A percentile compares a stretch with the other conserved stretches of the same genome.
Conservation (phyloP, 2,797 vertebrate species). For the Enteromius anoplus region DNA sequence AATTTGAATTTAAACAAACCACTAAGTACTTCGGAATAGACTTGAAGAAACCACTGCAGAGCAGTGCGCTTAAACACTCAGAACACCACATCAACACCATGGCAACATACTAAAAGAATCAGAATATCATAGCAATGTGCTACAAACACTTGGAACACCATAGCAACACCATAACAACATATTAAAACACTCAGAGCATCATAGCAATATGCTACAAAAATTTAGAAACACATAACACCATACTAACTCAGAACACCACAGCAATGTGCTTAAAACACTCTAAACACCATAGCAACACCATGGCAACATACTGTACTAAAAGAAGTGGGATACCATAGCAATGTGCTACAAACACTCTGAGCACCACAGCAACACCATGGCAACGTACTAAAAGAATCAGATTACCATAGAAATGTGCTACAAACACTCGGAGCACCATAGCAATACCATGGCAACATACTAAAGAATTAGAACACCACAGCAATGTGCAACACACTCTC, state of each 20-base stretch:
- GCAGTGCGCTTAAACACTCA: neutral
- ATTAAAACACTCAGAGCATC: neutral
- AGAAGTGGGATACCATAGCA: no score
- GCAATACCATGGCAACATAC: neutral
- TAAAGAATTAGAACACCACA: neutral
- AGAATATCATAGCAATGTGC: no score
- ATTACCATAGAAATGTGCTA: neutral
- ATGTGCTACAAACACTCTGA: no score
- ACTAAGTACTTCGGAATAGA: neutral
- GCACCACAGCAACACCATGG: no score
- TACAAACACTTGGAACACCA: no score
- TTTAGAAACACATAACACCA: neutral
- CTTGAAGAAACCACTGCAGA: neutral
- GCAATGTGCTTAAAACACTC: neutral
- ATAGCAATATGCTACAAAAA: neutral
- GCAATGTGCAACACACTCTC: no score
- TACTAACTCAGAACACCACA: neutral
- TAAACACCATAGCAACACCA: neutral
- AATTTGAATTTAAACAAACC: conserved; percentile 4
- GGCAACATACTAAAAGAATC: neutral
- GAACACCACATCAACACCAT: neutral
- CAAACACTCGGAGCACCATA: neutral
- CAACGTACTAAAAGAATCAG: neutral
- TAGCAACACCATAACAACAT: neutral
- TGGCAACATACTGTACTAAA: neutral